Percentiles rank a stretch among this genome's conserved stretches.
These are phyloP conservation scores for Cebidichthys violaceus DNA, from an alignment of 2,113 vertebrate genomes.

Conservation along the genomic window DNA sequence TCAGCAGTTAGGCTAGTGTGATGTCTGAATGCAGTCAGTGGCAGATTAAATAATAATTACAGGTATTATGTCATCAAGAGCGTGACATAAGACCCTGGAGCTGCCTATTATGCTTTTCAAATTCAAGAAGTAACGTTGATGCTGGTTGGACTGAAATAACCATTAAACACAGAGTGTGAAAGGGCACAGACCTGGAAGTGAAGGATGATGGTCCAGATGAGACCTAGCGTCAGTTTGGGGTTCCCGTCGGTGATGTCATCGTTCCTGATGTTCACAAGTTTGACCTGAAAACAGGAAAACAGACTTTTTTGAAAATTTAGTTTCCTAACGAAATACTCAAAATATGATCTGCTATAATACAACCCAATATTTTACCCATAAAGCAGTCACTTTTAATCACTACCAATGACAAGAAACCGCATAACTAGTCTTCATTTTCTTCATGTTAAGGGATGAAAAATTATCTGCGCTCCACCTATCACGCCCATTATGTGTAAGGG, in stretches of 20 bases:
- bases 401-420: neutral
- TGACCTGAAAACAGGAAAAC: conserved; percentile 85
- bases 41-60: neutral
- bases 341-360: neutral
- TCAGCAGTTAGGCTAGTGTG: too few relatives aligned
- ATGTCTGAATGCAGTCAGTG: too few relatives aligned
- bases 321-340: neutral
- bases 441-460: neutral
- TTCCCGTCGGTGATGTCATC: conserved; percentile 99
- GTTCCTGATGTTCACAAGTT: conserved; percentile 97
- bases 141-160: neutral
- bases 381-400: neutral
- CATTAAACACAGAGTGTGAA: neutral
- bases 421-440: neutral
- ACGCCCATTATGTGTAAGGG: neutral
- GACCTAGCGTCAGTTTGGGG: conserved; percentile 95
- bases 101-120: neutral
- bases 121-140: too few relatives aligned
- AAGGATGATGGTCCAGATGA: conserved; percentile 99
- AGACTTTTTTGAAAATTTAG: neutral
- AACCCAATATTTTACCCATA: neutral
- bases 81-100: neutral
- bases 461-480: neutral
- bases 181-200: conserved; percentile 93
- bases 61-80: neutral